These are phyloP conservation scores for Microplitis demolitor DNA, from an alignment of 1,140 invertebrate genomes.

Conservation along the genomic window DNA sequence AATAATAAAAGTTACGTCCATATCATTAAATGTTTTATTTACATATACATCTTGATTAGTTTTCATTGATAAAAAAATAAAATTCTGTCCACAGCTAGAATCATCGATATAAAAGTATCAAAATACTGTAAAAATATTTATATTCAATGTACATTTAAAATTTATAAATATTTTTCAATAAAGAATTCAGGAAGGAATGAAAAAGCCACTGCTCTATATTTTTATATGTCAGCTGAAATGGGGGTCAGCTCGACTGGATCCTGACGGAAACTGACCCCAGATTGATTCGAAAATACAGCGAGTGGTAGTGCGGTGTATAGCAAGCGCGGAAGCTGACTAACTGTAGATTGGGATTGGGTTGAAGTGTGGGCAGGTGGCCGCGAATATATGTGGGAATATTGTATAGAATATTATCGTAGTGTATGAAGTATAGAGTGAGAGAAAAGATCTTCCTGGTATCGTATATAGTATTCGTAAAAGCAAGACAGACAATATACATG, in stretches of 20 bases:
- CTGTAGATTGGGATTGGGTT: not conserved
- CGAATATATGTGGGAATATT: constrained; percentile 9
- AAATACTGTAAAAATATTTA: no score
- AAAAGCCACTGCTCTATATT: no score
- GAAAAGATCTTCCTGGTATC: not conserved
- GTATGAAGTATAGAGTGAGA: not conserved
- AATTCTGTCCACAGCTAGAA: no score
- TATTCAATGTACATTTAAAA: no score
- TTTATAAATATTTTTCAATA: no score
- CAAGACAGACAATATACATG: constrained; percentile 3
- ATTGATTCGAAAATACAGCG: constrained; percentile 21
- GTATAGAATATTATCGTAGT: not conserved
- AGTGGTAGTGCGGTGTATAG: not conserved
- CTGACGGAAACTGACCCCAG: not conserved
- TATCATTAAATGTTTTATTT: no score
- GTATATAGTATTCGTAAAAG: not conserved
- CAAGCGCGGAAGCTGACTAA: not conserved
- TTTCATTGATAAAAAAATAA: no score
- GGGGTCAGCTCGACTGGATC: constrained; percentile 1
- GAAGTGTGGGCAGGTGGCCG: not conserved
- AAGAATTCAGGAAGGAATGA: no score
- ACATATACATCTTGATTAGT: no score
- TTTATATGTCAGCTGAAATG: not conserved
- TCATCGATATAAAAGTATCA: no score
- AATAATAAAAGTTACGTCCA: no score